These are phyloP conservation scores for Oncorhynchus masou DNA, from an alignment of 2,113 vertebrate genomes.

Conservation along the genomic window DNA sequence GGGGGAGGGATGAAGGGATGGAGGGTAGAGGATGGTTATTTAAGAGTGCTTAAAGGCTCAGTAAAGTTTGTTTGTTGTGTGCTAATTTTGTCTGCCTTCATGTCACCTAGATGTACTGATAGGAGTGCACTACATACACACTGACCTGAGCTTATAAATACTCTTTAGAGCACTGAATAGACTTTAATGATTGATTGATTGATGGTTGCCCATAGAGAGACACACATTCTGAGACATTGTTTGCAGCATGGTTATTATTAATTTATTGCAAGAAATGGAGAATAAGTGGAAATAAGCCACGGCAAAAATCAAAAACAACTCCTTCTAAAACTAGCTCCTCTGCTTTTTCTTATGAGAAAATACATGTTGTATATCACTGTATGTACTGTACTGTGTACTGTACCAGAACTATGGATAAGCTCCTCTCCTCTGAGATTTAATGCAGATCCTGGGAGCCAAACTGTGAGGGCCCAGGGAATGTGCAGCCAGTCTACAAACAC, in stretches of 20 bases:
- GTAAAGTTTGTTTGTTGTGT: background rate
- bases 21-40: background rate
- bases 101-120: background rate
- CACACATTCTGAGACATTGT: background rate
- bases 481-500: background rate
- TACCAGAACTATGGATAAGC: no score
- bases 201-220: background rate
- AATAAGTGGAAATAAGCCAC: background rate
- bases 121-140: background rate
- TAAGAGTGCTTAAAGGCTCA: background rate
- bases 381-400: no score
- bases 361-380: background rate
- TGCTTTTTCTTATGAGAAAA: background rate
- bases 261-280: background rate
- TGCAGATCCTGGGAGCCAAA: constrained; percentile 4
- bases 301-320: background rate
- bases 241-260: background rate
- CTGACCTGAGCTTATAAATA: background rate
- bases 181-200: background rate
- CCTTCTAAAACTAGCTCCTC: background rate
- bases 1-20: background rate
- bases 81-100: background rate
- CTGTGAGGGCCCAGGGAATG: constrained; percentile 3
- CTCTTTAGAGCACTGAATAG: background rate
- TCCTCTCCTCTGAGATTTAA: background rate